Evolutionary conservation across 2,113 vertebrate genomes (phyloP).

Genomic region (Petaurus breviceps): DNA sequence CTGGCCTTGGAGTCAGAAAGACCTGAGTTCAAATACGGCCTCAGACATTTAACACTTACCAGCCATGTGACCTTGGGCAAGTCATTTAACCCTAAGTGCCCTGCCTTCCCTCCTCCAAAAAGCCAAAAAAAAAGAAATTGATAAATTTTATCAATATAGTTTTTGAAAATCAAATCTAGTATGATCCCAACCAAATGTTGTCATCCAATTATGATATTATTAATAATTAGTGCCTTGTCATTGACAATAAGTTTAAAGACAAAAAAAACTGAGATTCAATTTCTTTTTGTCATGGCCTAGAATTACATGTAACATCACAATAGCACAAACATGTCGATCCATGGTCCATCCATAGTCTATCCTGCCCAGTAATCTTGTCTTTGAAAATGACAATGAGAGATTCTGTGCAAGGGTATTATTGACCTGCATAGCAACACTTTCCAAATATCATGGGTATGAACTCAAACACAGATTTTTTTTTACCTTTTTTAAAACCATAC

Average conservation of each 20-base stretch:
- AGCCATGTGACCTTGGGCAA: no score
- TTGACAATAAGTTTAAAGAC: background rate
- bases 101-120: no score
- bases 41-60: no score
- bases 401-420: background rate
- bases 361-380: background rate
- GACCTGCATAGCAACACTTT: background rate
- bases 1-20: no score
- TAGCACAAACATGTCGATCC: background rate
- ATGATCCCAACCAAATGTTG: background rate
- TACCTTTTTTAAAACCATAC: no score
- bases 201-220: background rate
- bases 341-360: background rate
- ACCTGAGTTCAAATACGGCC: no score
- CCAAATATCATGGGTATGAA: no score
- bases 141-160: background rate
- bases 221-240: background rate
- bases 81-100: no score
- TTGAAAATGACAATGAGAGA: background rate
- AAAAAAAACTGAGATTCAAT: background rate
- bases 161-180: background rate
- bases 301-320: background rate
- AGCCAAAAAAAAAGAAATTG: no score
- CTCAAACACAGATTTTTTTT: no score
- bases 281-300: background rate